phyloP scores from a whole-genome alignment of 2,797 vertebrate genomes.

The Morus bassanus region DNA sequence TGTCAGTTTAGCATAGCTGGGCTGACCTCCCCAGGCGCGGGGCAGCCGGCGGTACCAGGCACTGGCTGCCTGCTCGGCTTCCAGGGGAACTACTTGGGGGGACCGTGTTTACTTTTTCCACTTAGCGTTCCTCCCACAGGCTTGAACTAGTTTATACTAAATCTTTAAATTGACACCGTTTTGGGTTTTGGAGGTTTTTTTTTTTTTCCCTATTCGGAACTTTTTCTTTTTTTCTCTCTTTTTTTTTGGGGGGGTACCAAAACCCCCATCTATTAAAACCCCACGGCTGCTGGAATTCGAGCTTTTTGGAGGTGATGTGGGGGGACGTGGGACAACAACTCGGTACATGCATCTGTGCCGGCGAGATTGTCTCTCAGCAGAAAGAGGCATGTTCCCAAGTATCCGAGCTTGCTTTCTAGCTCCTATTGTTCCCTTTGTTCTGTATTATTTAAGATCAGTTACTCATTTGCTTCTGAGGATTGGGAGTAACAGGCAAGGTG shows the following conservation, averaged over 20 bases:
- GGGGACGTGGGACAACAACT: not conserved
- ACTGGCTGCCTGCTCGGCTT: constrained; percentile 72
- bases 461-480: constrained; percentile 25
- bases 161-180: constrained; percentile 76
- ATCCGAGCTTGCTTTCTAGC: constrained; percentile 3
- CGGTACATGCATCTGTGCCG: accelerated
- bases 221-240: not conserved
- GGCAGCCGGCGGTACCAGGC: constrained; percentile 88
- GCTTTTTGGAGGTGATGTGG: not conserved
- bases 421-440: constrained; percentile 54
- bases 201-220: not conserved
- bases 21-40: constrained; percentile 82
- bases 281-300: not conserved
- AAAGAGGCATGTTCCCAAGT: constrained; percentile 11
- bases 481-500: constrained; percentile 12
- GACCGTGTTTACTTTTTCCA: constrained; percentile 85
- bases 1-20: constrained; percentile 87
- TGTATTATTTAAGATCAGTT: constrained; percentile 41
- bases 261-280: not conserved
- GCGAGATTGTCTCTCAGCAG: not conserved
- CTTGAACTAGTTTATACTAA: constrained; percentile 81
- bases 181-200: not conserved
- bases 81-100: constrained; percentile 69
- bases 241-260: not conserved
- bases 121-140: constrained; percentile 77